Evolutionary conservation across 2,113 vertebrate genomes (phyloP).

Genomic region (Caloenas nicobarica): DNA sequence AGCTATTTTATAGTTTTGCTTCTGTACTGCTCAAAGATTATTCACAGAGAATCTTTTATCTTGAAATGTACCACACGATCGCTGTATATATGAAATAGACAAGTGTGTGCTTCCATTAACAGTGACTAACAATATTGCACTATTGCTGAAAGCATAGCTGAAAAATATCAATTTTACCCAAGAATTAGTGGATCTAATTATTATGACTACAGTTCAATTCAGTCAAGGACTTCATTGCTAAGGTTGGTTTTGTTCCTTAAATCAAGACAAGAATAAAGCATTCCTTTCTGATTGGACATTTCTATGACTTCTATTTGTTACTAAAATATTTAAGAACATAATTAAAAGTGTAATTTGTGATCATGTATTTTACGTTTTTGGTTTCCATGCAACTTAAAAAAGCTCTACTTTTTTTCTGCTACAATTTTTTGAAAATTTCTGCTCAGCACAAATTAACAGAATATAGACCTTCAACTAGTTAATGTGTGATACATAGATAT

Average conservation of each 20-base stretch:
- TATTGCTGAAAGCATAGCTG: neutral
- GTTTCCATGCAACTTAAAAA: neutral
- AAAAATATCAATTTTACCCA: neutral
- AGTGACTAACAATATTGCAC: neutral
- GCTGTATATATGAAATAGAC: neutral
- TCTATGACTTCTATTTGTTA: neutral
- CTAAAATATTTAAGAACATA: neutral
- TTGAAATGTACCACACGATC: neutral
- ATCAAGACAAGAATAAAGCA: neutral
- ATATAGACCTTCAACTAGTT: neutral
- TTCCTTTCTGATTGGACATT: neutral
- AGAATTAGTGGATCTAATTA: neutral
- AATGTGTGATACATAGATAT: neutral
- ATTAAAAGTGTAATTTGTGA: neutral
- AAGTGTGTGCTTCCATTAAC: neutral
- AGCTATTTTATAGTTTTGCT: neutral
- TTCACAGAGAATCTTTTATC: neutral
- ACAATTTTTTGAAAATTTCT: neutral
- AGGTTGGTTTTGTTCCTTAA: neutral
- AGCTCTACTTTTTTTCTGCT: neutral
- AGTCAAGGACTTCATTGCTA: neutral
- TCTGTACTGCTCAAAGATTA: neutral
- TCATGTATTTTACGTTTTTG: neutral
- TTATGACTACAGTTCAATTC: neutral
- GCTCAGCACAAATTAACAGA: neutral